Evolutionary conservation across 2,797 vertebrate species (phyloP).

Genomic region (Holocentrus rufus): DNA sequence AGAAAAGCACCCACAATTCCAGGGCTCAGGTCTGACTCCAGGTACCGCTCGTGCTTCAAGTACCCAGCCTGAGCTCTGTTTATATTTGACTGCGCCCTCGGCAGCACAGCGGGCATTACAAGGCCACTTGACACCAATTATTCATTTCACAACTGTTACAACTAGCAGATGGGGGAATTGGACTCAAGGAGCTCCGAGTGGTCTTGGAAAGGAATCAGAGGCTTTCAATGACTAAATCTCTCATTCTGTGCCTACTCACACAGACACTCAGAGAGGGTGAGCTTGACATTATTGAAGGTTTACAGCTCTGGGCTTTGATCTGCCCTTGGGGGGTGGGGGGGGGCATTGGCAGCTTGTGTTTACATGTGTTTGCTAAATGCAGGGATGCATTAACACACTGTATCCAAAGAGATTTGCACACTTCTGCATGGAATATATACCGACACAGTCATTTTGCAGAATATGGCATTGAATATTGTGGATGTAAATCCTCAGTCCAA

Average conservation of each 20-base stretch:
- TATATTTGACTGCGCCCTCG: conserved; percentile 32
- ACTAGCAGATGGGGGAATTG: conserved; percentile 60
- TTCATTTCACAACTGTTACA: conserved; percentile 66
- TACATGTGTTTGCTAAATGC: conserved; percentile 28
- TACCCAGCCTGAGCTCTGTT: conserved; percentile 33
- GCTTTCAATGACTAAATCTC: conserved; percentile 50
- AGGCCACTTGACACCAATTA: conserved; percentile 63
- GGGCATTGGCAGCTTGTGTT: conserved; percentile 38
- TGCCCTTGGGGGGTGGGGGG: conserved; percentile 15
- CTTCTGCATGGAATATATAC: conserved; percentile 10
- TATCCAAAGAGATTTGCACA: conserved; percentile 30
- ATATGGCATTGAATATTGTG: neutral
- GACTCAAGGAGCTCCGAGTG: conserved; percentile 44
- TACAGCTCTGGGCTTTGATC: conserved; percentile 44
- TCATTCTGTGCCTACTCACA: conserved; percentile 44
- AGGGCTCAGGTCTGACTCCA: conserved; percentile 17
- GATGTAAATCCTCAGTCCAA: conserved; percentile 24
- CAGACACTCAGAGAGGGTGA: conserved; percentile 32
- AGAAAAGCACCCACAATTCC: conserved; percentile 9
- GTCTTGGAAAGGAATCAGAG: conserved; percentile 65
- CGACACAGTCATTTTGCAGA: conserved; percentile 7
- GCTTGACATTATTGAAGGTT: conserved; percentile 60
- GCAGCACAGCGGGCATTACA: conserved; percentile 46
- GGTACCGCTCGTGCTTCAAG: conserved; percentile 31
- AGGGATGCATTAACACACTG: conserved; percentile 17